Percentiles rank a stretch among this genome's conserved stretches.
phyloP scores from a whole-genome alignment of 2,113 vertebrate species.

The Myotis lucifugus region DNA sequence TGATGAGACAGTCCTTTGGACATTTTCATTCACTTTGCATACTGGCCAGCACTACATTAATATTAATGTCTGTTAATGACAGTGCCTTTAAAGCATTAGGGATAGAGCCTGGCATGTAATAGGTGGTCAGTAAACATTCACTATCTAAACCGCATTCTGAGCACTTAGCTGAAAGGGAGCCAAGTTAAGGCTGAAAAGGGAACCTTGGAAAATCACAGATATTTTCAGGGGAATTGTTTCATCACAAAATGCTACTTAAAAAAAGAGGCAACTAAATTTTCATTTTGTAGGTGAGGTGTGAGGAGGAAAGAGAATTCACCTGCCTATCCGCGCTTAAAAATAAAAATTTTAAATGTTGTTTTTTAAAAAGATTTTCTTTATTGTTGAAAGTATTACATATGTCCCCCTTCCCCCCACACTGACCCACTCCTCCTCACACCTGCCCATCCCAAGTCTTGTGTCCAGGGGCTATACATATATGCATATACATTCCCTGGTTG shows the following conservation, averaged over 20 bases:
- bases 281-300: conserved; percentile 48
- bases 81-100: not conserved
- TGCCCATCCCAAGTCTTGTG: too few species aligned
- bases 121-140: conserved; percentile 35
- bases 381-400: too few species aligned
- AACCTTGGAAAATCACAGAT: not conserved
- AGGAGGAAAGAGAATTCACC: conserved; percentile 67
- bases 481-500: too few species aligned
- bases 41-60: conserved; percentile 1
- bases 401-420: too few species aligned
- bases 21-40: conserved; percentile 53
- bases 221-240: not conserved
- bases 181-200: not conserved
- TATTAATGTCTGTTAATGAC: conserved; percentile 35
- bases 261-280: conserved; percentile 45
- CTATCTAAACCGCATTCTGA: not conserved
- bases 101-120: conserved; percentile 10
- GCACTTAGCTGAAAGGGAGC: not conserved
- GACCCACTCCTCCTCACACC: too few species aligned
- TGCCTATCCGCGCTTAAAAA: conserved; percentile 68
- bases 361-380: too few species aligned
- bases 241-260: conserved; percentile 9
- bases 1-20: conserved; percentile 23
- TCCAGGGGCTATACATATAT: too few species aligned
- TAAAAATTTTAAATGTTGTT: conserved; percentile 44